These are phyloP conservation scores for Sycophila sp. DNA, from an alignment of 1,140 invertebrate species.

Conservation along the genomic window DNA sequence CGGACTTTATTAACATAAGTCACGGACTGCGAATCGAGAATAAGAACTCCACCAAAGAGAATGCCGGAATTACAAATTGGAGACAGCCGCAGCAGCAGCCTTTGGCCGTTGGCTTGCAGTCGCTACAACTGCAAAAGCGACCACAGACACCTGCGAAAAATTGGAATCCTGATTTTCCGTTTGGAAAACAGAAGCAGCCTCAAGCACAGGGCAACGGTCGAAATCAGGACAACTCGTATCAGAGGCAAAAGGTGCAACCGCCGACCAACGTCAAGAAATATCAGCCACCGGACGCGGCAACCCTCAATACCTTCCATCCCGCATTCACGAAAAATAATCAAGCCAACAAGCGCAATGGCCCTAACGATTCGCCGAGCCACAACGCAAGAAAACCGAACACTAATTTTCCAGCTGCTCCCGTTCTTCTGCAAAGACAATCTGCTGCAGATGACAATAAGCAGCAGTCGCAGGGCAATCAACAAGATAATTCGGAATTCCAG, in stretches of 20 bases:
- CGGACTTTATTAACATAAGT: conserved; percentile 73
- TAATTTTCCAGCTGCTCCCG: background rate
- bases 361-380: background rate
- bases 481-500: conserved; percentile 53
- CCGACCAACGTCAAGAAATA: too few species aligned
- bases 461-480: conserved; percentile 3
- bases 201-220: too few species aligned
- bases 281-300: background rate
- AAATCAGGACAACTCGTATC: too few species aligned
- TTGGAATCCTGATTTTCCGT: too few species aligned
- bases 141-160: background rate
- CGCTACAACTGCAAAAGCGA: background rate
- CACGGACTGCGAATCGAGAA: conserved; percentile 65
- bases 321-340: background rate
- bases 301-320: background rate
- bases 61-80: background rate
- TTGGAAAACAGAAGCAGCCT: too few species aligned
- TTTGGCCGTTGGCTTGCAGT: background rate
- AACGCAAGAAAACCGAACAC: background rate
- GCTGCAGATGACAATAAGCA: conserved; percentile 11
- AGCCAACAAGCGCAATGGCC: background rate
- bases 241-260: too few species aligned
- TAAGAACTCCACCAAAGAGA: conserved; percentile 45
- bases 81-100: conserved; percentile 28
- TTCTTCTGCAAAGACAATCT: background rate